Percentiles rank a stretch among this genome's conserved stretches.
These are phyloP conservation scores for Lepus americanus DNA, from an alignment of 2,113 vertebrate genomes.

Conservation along the genomic window DNA sequence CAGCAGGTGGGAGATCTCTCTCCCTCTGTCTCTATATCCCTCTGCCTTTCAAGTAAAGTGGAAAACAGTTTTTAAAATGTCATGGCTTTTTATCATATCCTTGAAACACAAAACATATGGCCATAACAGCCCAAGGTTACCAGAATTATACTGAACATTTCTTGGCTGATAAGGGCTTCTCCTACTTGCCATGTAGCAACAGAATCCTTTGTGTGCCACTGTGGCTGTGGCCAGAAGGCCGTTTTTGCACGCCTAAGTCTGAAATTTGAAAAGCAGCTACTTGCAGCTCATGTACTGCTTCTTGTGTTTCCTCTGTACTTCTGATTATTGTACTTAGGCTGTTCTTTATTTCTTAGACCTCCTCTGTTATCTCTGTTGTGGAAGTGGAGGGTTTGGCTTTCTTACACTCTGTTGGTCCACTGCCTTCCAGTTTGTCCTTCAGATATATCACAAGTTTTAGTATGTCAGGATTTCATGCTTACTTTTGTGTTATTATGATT, in stretches of 20 bases:
- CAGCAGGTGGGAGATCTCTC: too few species aligned
- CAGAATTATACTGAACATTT: neutral
- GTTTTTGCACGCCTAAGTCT: accelerated
- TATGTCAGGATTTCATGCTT: neutral
- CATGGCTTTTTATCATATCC: neutral
- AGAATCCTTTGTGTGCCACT: neutral
- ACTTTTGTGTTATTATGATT: neutral
- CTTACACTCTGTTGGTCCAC: neutral
- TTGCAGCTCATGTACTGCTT: neutral
- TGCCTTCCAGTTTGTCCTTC: neutral
- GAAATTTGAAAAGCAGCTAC: neutral
- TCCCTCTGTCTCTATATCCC: too few species aligned
- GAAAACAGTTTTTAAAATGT: neutral
- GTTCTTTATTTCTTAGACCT: neutral
- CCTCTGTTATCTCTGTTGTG: neutral
- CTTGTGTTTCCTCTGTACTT: neutral
- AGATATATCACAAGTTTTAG: neutral
- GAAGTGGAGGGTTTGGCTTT: neutral
- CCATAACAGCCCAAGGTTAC: neutral
- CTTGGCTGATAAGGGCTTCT: neutral
- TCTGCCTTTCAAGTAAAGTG: too few species aligned
- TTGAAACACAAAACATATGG: neutral
- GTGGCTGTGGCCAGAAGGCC: neutral
- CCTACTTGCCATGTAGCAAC: neutral
- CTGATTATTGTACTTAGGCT: neutral